These are phyloP conservation scores for Alexandromys fortis DNA, from an alignment of 2,113 vertebrate genomes.

Conservation along the genomic window DNA sequence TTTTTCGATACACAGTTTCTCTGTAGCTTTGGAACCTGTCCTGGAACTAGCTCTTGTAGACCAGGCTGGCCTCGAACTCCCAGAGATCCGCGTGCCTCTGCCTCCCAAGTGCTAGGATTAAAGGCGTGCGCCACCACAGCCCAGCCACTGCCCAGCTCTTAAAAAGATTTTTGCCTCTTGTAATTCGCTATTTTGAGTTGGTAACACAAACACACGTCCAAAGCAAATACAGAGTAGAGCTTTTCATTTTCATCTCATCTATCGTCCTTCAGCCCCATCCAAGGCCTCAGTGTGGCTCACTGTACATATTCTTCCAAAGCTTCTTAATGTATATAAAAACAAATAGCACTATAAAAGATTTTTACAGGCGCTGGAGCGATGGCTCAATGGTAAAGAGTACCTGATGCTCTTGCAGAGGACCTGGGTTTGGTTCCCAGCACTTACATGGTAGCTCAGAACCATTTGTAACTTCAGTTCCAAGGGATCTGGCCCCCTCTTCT, in stretches of 20 bases:
- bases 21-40: no score
- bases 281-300: neutral
- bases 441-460: neutral
- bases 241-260: neutral
- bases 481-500: neutral
- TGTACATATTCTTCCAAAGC: neutral
- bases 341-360: no score
- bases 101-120: no score
- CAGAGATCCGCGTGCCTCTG: no score
- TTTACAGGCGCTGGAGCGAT: neutral
- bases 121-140: no score
- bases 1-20: no score
- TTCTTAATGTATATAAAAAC: neutral
- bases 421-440: neutral
- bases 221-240: no score
- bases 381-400: neutral
- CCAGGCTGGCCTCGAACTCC: no score
- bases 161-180: no score
- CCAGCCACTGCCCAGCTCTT: no score
- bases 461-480: no score
- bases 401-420: neutral
- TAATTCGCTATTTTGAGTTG: neutral
- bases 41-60: no score
- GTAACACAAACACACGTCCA: neutral
- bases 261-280: neutral